phyloP scores from a whole-genome alignment of 2,797 vertebrate genomes.

The Octomys mimax region DNA sequence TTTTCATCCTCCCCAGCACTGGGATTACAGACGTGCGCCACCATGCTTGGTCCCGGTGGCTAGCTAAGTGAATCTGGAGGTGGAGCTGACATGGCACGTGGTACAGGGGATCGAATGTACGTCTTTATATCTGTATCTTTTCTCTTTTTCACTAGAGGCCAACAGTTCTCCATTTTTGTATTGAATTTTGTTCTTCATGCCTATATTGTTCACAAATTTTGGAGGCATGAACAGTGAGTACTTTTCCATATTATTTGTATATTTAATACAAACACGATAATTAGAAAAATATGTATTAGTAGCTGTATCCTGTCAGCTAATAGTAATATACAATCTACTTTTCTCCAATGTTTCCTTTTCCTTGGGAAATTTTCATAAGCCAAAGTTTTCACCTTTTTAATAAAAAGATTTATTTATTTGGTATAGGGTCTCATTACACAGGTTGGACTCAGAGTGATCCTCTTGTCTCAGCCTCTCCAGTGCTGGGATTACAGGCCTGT shows the following conservation, averaged over 20 bases:
- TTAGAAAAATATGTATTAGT: constrained; percentile 23
- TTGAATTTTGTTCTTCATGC: constrained; percentile 15
- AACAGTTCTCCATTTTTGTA: neutral
- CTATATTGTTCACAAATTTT: constrained; percentile 32
- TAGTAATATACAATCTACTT: neutral
- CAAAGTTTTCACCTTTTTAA: neutral
- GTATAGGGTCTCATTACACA: no score
- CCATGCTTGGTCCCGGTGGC: no score
- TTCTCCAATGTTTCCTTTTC: neutral
- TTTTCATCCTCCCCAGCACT: no score
- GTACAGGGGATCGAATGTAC: neutral
- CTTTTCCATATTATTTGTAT: neutral
- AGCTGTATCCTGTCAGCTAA: neutral
- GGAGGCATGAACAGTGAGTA: neutral
- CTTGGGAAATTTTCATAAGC: constrained; percentile 43
- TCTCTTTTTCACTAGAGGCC: neutral
- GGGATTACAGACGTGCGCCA: no score
- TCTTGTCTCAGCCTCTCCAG: no score
- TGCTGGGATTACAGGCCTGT: no score
- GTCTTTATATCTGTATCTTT: neutral
- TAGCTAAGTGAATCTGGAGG: no score
- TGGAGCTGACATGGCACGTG: no score
- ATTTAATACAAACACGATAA: constrained; percentile 34
- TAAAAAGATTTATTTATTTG: no score
- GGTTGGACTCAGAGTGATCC: no score